Base-by-base conservation (phyloP, 2,113 vertebrate species). In the western clawed frog (Xenopus tropicalis) region DNA sequence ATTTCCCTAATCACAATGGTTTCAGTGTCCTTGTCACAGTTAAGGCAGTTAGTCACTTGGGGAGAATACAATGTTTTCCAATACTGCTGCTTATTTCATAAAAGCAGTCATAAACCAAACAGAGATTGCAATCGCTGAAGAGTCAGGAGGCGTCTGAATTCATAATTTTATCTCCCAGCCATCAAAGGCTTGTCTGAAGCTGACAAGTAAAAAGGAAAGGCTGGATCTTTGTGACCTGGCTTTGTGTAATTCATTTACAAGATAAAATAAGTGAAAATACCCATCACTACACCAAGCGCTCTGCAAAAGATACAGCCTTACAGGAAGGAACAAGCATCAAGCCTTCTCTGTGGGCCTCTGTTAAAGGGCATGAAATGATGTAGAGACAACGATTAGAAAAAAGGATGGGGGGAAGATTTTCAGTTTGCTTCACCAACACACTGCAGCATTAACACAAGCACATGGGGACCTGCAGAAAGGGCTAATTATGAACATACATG, bases 201-300 rank as follows among this genome's bases (percentile, higher is more conserved):
- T 9, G 25, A 69, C 66, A 73, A 77, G 11, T 51, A 7, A 16
- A 79, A 81, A 57, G 58, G 58, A 69, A 37, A 37, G 1, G 10
- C 44, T 13, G 58, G 16, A 63, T 58, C 80, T 66, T 77, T 79
- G 79, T 81, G 78, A 80, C 80, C 80, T 48, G 20, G 66, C 65
- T 74, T 83, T 63, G 83, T 87, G 82, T 82, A 86, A 90, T 82
- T 87, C 85, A 89, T 88, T 91, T 87, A 88, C 82, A 87, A 90
- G 87, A 86, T 89, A 87, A 87, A 85, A 88, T 85, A 85, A 87
- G 87, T 90, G 87, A 89, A 91, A 90, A 88, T 85, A 90, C 81
- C 84, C 84, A 85, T 72, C 81, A 81, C 79, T 42, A 71, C 83
- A 79, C 79, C 72, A 72, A 84, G 80, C 80, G 81, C 87, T 82